A percentile compares a stretch with the other conserved stretches of the same genome.
phyloP scores from a whole-genome alignment of 2,888 invertebrate genomes.

The Andricus quercusramuli region DNA sequence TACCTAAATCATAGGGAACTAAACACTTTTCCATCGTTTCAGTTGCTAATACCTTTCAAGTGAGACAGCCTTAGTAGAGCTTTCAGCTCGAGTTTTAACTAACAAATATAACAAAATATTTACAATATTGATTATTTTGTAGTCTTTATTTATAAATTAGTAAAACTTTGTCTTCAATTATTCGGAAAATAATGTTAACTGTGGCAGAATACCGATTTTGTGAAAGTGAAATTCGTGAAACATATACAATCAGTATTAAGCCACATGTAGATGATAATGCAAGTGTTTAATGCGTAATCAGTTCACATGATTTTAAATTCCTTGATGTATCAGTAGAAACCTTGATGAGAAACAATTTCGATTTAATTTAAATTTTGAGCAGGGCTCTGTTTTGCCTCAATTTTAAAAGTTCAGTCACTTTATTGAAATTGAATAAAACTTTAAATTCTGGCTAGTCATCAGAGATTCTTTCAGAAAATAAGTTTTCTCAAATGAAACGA shows the following conservation, averaged over 20 bases:
- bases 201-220: neutral
- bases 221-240: neutral
- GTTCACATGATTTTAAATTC: neutral
- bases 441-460: neutral
- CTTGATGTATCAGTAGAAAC: neutral
- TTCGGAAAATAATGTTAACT: no score
- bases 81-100: neutral
- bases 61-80: neutral
- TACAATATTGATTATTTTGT: neutral
- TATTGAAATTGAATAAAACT: neutral
- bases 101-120: neutral
- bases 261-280: conserved; percentile 6
- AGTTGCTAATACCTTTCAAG: neutral
- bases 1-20: neutral
- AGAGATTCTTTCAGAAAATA: neutral
- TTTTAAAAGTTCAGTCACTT: neutral
- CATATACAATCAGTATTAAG: neutral
- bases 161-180: neutral
- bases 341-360: neutral
- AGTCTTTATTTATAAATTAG: neutral
- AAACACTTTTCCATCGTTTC: neutral
- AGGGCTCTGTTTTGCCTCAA: neutral
- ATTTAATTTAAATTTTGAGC: neutral
- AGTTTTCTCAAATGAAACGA: no score
- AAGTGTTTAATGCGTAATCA: neutral